Evolutionary conservation across 2,888 invertebrate species (phyloP), one percentile per base, ranked within the genome.

Genomic region (Neuroscelio doddi): DNA sequence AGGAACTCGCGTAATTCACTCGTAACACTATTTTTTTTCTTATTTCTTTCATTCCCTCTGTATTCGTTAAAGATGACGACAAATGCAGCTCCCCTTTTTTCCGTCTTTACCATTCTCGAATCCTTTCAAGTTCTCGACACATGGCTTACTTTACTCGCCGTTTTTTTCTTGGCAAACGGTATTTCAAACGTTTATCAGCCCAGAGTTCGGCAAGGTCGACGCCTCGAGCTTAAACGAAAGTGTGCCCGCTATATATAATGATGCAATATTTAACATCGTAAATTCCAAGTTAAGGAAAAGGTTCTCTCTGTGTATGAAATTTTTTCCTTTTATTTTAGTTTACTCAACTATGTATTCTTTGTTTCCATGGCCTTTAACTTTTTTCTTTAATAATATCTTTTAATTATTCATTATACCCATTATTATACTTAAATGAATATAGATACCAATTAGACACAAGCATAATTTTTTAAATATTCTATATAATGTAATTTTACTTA

Each of bases 191-290:
- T 66, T 62, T 66, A 65, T 65, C 65, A 61, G 57, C 16, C 15
- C 52, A 49, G 56, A 42, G 65, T 65, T 65, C 65, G 61, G 61
- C 65, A 65, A 65, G 65, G 61, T 65, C 65, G 65, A 61, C 61
- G 57, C 65, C 57, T 62, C 53, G 24, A 61, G 66, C 61, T 52
- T 41, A 56, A 65, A 56, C 61, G 61, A 61, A 65, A 65, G 65
- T 65, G 57, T 57, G 61, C 56, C 61, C 57, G 50, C 55, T 55
- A 62, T 58, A 58, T 58, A 64, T 58, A 64, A 64, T 64, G 64
- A 64, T 53, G 50, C 64, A 64, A 64, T 53, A 49, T 53, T 64
- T 64, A 64, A 57, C 52, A 57, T 64, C 64, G 57, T 66, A 62
- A 61, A 66, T 66, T 61, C 46, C 46, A 21, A 52, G 58, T 59